Conservation (phyloP, 2,888 invertebrate genomes). For the Tipula vernalis region DNA sequence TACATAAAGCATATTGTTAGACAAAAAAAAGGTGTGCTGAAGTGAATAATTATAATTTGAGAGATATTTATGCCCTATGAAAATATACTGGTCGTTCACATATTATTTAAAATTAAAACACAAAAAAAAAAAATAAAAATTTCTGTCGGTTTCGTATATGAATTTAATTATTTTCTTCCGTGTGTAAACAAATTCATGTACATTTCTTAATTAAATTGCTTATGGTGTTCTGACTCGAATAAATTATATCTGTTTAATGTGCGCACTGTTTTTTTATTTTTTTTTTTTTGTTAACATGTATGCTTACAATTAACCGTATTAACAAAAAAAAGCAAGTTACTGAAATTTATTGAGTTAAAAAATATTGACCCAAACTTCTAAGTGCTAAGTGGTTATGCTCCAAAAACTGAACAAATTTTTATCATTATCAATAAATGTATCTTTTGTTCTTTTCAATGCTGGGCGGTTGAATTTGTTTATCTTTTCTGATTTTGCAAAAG, state of each 20-base stretch:
- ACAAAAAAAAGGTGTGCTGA: not conserved
- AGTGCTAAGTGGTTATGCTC: not conserved
- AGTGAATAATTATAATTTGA: not conserved
- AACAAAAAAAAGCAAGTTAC: too few relatives aligned
- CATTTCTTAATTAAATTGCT: not conserved
- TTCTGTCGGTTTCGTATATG: not conserved
- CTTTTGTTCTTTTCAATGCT: not conserved
- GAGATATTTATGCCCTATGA: not conserved
- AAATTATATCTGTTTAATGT: not conserved
- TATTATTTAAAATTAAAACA: not conserved
- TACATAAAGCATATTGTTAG: not conserved
- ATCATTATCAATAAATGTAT: not conserved
- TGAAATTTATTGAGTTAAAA: too few relatives aligned
- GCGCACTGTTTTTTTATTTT: not conserved
- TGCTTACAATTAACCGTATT: not conserved
- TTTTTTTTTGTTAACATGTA: not conserved
- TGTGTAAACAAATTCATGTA: not conserved
- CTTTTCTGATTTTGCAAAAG: not conserved
- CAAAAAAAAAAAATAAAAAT: not conserved
- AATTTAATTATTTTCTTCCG: not conserved
- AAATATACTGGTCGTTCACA: not conserved
- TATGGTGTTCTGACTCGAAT: not conserved
- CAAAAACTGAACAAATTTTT: not conserved
- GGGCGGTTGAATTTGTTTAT: not conserved
- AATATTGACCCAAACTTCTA: too few relatives aligned